Evolutionary conservation across 2,113 vertebrate species (phyloP).

Genomic region (Lampris megalopsis): DNA sequence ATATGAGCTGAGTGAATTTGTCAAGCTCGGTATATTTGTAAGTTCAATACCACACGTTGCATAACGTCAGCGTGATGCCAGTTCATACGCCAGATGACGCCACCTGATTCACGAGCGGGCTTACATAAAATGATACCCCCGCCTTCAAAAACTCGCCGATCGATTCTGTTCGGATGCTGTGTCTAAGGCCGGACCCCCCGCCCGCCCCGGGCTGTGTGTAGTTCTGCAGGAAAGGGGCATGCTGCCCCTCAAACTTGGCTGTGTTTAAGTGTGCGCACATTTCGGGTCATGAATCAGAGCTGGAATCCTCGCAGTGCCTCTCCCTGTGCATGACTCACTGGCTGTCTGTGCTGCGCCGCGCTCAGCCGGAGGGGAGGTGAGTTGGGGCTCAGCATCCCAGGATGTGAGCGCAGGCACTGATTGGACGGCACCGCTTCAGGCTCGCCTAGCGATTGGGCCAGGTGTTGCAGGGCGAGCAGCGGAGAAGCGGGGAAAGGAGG

Average conservation of each 20-base stretch:
- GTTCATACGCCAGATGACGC: neutral
- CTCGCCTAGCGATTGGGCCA: conserved; percentile 74
- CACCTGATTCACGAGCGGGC: neutral
- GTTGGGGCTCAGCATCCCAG: conserved; percentile 58
- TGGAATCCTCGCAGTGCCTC: conserved; percentile 51
- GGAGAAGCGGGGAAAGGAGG: conserved; percentile 37
- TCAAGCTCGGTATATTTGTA: neutral
- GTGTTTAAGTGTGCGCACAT: conserved; percentile 16
- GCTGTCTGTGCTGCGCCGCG: conserved; percentile 55
- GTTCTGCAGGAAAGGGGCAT: conserved; percentile 21
- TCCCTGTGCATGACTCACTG: conserved; percentile 75
- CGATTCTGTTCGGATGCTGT: conserved; percentile 6
- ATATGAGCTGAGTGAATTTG: conserved; percentile 1
- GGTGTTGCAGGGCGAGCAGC: conserved; percentile 80
- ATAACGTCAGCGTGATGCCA: neutral
- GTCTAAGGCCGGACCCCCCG: neutral
- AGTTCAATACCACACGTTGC: neutral
- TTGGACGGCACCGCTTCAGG: conserved; percentile 66
- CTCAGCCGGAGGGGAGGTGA: conserved; percentile 55
- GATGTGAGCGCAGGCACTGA: conserved; percentile 60
- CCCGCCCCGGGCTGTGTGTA: neutral
- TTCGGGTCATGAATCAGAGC: conserved; percentile 42
- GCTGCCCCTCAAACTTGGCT: neutral
- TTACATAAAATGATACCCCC: neutral
- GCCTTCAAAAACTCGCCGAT: neutral